Conservation (phyloP, 2,888 invertebrate species). For the Xestia c-nigrum region DNA sequence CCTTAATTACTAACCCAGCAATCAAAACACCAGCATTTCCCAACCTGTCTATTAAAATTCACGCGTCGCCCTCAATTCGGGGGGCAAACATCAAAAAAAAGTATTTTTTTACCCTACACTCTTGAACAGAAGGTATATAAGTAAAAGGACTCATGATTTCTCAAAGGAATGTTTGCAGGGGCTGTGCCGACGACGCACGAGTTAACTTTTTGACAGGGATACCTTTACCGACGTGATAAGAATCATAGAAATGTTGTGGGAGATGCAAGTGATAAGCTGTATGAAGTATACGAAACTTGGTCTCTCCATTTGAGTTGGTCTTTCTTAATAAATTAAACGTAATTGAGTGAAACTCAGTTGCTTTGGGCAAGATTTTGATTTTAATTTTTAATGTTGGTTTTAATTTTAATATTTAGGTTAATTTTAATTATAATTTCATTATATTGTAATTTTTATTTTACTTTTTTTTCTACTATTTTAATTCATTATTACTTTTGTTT, state of each 20-base stretch:
- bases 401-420: too few relatives aligned
- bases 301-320: not conserved
- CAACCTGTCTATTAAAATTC: slow-evolving; percentile 63
- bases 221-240: slow-evolving; percentile 86
- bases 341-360: too few relatives aligned
- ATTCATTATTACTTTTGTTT: too few relatives aligned
- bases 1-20: slow-evolving; percentile 55
- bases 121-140: slow-evolving; percentile 73
- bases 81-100: slow-evolving; percentile 64
- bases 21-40: slow-evolving; percentile 35
- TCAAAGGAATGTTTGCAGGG: slow-evolving; percentile 87
- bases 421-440: too few relatives aligned
- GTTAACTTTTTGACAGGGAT: slow-evolving; percentile 89
- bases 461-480: too few relatives aligned
- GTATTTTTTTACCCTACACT: slow-evolving; percentile 38
- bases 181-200: slow-evolving; percentile 82
- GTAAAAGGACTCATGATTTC: slow-evolving; percentile 87
- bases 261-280: slow-evolving; percentile 43
- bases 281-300: not conserved
- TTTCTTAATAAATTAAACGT: too few relatives aligned
- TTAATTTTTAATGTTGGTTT: too few relatives aligned
- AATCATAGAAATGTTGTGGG: slow-evolving; percentile 73
- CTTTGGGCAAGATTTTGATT: too few relatives aligned
- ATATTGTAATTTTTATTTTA: too few relatives aligned
- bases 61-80: slow-evolving; percentile 59